Evolutionary conservation across 2,113 vertebrate species (phyloP), one percentile per base, ranked within the genome.

Genomic region (Orycteropus afer): DNA sequence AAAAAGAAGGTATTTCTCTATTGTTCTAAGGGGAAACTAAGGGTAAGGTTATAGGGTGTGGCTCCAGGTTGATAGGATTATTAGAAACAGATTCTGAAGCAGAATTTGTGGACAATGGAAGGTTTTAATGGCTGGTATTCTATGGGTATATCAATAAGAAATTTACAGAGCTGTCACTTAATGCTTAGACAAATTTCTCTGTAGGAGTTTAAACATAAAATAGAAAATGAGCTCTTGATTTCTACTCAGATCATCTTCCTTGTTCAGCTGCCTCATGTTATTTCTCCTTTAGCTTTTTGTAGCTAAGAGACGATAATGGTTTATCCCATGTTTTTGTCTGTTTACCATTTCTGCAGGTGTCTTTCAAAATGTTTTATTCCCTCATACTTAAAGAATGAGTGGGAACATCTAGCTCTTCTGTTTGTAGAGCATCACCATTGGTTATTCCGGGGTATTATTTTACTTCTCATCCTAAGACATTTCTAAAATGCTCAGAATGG

Each of bases 401-500:
- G 14, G 45, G 11, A 77, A 13, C 7, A 81, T 14, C 20, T 53
- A 37, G 9, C 2, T 89, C n/a, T 74, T 95, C 67, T 42, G 25
- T 53, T 63, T 59, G 3, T 55, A 89, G 89, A 25, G 8, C 13
- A n/a, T 61, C 37, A 69, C 7, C 27, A 32, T 40, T 53, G n/a
- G 20, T 81, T 77, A 85, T 42, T 71, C 57, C 27, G 45, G n/a
- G 1, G 4, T 47, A 11, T 51, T 65, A 34, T 42, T 71, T 11
- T 65, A 29, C 23, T 77, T 77, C 61, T 86, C 53, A 51, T 37
- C 73, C 49, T 59, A 84, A 78, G 45, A 49, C 12, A 34, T 14
- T 74, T 78, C 65, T 22, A 88, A 79, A 82, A 57, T n/a, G 22
- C 14, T 86, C 13, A 79, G 71, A 87, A 89, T 37, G 13, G 49